These are phyloP conservation scores for Cyprinodon diabolis DNA, from an alignment of 2,797 vertebrate species.

Conservation along the genomic window DNA sequence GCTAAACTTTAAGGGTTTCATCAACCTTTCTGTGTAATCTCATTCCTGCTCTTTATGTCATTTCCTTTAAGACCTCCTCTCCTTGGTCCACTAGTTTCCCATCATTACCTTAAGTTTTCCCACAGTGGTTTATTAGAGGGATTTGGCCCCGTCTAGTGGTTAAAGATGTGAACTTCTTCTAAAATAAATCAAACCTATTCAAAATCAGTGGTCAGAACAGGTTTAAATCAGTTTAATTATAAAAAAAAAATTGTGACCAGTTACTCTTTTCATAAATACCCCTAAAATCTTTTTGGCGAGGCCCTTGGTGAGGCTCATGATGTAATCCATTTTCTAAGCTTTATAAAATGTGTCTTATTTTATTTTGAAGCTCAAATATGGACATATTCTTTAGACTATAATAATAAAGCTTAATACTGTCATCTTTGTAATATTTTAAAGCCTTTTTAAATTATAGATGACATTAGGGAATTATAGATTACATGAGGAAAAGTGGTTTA, in stretches of 20 bases:
- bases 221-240: too few species aligned
- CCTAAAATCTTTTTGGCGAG: too few species aligned
- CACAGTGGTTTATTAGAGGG: slow-evolving; percentile 12
- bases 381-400: not conserved
- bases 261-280: too few species aligned
- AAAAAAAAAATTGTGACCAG: too few species aligned
- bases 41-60: slow-evolving; percentile 46
- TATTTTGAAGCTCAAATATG: too few species aligned
- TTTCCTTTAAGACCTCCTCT: slow-evolving; percentile 19
- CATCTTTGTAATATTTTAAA: not conserved
- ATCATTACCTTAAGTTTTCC: not conserved
- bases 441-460: not conserved
- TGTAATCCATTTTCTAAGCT: too few species aligned
- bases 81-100: slow-evolving; percentile 4
- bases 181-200: too few species aligned
- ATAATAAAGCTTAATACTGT: too few species aligned
- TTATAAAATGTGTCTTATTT: too few species aligned
- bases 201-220: too few species aligned
- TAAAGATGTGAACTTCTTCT: not conserved
- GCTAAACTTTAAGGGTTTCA: slow-evolving; percentile 41
- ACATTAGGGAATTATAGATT: not conserved
- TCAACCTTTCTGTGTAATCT: slow-evolving; percentile 32
- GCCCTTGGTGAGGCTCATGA: too few species aligned
- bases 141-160: slow-evolving; percentile 78
- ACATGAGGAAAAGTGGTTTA: not conserved